A percentile compares a stretch with the other conserved stretches of the same genome.
Conservation (phyloP, 2,888 invertebrate species). For the Tenthredo mesomela region DNA sequence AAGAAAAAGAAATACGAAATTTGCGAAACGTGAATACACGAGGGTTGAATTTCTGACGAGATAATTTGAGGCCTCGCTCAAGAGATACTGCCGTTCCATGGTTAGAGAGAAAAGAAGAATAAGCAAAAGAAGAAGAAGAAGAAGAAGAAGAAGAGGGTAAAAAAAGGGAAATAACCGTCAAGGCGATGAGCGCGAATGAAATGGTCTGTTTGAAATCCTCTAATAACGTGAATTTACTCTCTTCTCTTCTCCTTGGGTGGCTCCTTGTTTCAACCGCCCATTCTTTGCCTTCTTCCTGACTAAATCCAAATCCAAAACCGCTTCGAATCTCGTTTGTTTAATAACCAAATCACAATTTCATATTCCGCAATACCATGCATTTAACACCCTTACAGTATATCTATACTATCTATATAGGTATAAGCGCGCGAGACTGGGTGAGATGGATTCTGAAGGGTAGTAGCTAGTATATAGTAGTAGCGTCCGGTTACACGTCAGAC, state of each 20-base stretch:
- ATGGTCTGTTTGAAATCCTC: conserved; percentile 48
- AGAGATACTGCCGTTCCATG: background rate
- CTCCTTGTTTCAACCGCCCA: conserved; percentile 3
- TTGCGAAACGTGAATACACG: conserved; percentile 74
- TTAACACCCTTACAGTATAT: background rate
- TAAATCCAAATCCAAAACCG: background rate
- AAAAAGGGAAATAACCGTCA: background rate
- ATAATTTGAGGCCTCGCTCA: conserved; percentile 70
- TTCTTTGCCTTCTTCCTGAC: background rate
- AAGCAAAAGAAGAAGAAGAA: background rate
- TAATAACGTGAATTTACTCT: conserved; percentile 39
- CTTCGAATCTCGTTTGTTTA: background rate
- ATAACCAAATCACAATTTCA: conserved; percentile 2
- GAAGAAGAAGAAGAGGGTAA: background rate
- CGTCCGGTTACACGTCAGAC: conserved; percentile 68
- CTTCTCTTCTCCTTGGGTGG: background rate
- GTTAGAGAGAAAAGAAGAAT: background rate
- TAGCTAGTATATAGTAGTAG: conserved; percentile 39
- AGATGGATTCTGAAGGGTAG: background rate
- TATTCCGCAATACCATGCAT: background rate
- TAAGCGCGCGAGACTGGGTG: background rate
- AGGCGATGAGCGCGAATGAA: conserved; percentile 45
- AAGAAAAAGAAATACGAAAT: conserved; percentile 56
- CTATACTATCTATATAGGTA: too few relatives aligned
- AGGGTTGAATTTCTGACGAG: conserved; percentile 75